A percentile compares a stretch with the other conserved stretches of the same genome.
Evolutionary conservation across 2,797 vertebrate genomes (phyloP).

Genomic region (Mus minutoides): DNA sequence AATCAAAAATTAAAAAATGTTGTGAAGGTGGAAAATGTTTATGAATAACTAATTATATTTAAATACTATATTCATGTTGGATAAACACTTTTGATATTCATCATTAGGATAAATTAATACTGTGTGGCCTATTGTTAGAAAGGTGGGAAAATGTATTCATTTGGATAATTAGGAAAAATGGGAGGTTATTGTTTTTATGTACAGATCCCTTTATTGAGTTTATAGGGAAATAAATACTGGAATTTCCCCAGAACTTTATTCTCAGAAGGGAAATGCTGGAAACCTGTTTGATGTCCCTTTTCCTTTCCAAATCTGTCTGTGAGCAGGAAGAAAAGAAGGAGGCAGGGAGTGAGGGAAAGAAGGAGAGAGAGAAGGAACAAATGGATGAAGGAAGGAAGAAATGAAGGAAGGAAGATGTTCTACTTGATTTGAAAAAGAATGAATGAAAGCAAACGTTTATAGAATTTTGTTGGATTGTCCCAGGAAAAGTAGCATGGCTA

Average conservation of each 20-base stretch:
- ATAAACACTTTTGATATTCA: background rate
- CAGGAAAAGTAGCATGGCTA: background rate
- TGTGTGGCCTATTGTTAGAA: background rate
- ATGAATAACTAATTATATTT: background rate
- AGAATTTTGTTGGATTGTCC: background rate
- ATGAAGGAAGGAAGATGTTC: background rate
- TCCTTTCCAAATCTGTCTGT: conserved; percentile 42
- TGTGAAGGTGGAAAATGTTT: conserved; percentile 7
- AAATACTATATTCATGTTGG: background rate
- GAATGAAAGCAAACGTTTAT: background rate
- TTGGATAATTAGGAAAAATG: conserved; percentile 43
- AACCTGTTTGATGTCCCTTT: conserved; percentile 28
- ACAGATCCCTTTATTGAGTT: conserved; percentile 39
- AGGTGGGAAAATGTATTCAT: background rate
- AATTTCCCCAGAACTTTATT: conserved; percentile 50
- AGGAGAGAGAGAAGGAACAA: background rate
- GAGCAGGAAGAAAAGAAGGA: background rate
- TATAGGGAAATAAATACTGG: conserved; percentile 26
- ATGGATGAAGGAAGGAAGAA: too few species aligned
- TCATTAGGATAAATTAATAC: background rate
- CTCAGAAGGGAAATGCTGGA: background rate
- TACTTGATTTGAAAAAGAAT: background rate
- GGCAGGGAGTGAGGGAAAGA: too few species aligned
- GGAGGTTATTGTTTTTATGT: conserved; percentile 29
- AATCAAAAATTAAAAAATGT: conserved; percentile 2